Evolutionary conservation across 2,888 invertebrate species (phyloP).

Genomic region (Hetaerina titia): DNA sequence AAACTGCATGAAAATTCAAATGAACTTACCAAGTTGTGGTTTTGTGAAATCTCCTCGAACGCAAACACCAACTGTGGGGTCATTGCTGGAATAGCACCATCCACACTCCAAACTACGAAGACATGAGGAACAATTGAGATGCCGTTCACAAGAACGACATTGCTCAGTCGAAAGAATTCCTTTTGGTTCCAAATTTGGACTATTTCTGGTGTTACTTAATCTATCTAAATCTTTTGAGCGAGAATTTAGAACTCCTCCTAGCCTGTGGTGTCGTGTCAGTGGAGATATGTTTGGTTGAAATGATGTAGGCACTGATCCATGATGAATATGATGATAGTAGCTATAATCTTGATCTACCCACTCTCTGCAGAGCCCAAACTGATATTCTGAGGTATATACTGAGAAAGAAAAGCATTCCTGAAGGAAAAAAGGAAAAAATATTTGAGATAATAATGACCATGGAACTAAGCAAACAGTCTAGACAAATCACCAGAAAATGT

Average conservation of each 20-base stretch:
- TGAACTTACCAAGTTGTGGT: slow-evolving; percentile 81
- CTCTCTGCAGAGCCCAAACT: slow-evolving; percentile 94
- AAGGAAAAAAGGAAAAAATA: slow-evolving; percentile 45
- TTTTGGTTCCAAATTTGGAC: background rate
- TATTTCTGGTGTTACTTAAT: slow-evolving; percentile 64
- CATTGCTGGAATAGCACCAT: slow-evolving; percentile 94
- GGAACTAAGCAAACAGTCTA: no score
- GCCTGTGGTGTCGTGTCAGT: slow-evolving; percentile 7
- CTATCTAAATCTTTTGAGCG: slow-evolving; percentile 24
- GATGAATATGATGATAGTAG: slow-evolving; percentile 77
- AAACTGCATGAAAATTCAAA: background rate
- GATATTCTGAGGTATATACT: slow-evolving; percentile 96
- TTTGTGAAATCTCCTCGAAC: slow-evolving; percentile 92
- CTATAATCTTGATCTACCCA: slow-evolving; percentile 90
- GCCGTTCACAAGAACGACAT: slow-evolving; percentile 89
- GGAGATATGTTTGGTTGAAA: slow-evolving; percentile 26
- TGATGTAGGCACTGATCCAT: slow-evolving; percentile 71
- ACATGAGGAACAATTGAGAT: slow-evolving; percentile 88
- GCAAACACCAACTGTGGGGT: slow-evolving; percentile 92
- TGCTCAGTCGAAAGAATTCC: slow-evolving; percentile 78
- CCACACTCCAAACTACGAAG: slow-evolving; percentile 93
- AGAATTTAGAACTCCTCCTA: slow-evolving; percentile 23
- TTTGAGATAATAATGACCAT: background rate
- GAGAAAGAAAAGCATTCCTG: slow-evolving; percentile 95
- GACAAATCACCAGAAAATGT: no score